Conservation (phyloP, 2,113 vertebrate species). For the Lepus timidus region DNA sequence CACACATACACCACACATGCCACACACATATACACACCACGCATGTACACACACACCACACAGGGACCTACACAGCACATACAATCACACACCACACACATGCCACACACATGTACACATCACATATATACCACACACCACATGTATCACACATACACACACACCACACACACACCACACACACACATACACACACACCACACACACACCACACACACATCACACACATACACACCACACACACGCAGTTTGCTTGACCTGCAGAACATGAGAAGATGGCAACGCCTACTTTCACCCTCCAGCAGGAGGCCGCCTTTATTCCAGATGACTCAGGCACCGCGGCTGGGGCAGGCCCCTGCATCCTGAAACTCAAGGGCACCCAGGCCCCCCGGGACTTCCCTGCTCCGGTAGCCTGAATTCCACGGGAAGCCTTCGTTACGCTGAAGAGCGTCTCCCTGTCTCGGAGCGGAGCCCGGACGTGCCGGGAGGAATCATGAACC, state of each 20-base stretch:
- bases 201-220: too few species aligned
- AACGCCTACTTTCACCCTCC: neutral
- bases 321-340: slow-evolving; percentile 30
- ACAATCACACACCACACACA: too few species aligned
- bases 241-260: neutral
- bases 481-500: neutral
- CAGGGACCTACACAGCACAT: too few species aligned
- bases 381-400: neutral
- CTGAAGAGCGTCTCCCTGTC: neutral
- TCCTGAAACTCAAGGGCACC: neutral
- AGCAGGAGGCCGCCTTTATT: neutral
- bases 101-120: too few species aligned
- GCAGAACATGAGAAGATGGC: neutral
- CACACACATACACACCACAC: neutral
- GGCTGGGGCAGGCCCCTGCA: neutral
- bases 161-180: too few species aligned
- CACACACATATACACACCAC: neutral
- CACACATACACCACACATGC: too few species aligned
- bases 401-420: slow-evolving; percentile 15
- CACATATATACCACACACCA: too few species aligned
- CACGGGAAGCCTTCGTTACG: neutral
- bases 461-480: slow-evolving; percentile 6
- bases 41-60: neutral
- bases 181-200: too few species aligned
- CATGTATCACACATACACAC: too few species aligned